phyloP scores from a whole-genome alignment of 2,888 invertebrate species.

The Parnassius glacialis region DNA sequence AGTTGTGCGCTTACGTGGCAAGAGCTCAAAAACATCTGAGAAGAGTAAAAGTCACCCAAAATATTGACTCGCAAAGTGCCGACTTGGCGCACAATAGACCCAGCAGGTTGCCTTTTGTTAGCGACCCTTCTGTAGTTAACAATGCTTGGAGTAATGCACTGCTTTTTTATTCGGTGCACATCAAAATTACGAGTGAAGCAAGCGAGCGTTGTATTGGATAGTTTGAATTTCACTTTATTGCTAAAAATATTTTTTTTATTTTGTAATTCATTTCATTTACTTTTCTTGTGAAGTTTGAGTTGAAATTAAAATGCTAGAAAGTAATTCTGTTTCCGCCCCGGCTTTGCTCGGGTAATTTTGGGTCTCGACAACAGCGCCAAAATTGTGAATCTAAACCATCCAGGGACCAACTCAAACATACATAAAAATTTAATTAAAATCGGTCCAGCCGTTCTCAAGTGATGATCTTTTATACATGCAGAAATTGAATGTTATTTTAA shows the following conservation, averaged over 20 bases:
- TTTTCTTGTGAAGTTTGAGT: too few relatives aligned
- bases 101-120: slow-evolving; percentile 76
- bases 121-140: slow-evolving; percentile 58
- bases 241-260: slow-evolving; percentile 7
- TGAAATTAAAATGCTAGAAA: too few relatives aligned
- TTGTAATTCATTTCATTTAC: too few relatives aligned
- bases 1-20: slow-evolving; percentile 67
- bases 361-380: too few relatives aligned
- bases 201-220: slow-evolving; percentile 42
- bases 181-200: slow-evolving; percentile 55
- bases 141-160: slow-evolving; percentile 68
- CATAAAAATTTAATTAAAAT: too few relatives aligned
- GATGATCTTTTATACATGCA: too few relatives aligned
- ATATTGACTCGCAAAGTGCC: slow-evolving; percentile 79
- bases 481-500: too few relatives aligned
- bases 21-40: slow-evolving; percentile 41
- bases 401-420: too few relatives aligned
- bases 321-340: too few relatives aligned
- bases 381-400: too few relatives aligned
- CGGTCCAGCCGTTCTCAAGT: too few relatives aligned
- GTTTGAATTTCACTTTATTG: slow-evolving; percentile 13
- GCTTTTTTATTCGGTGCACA: slow-evolving; percentile 63
- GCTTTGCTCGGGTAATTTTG: too few relatives aligned
- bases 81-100: slow-evolving; percentile 66
- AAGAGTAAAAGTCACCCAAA: slow-evolving; percentile 67